Evolutionary conservation across 2,888 invertebrate species (phyloP).

Genomic region (Diplolepis rosae): DNA sequence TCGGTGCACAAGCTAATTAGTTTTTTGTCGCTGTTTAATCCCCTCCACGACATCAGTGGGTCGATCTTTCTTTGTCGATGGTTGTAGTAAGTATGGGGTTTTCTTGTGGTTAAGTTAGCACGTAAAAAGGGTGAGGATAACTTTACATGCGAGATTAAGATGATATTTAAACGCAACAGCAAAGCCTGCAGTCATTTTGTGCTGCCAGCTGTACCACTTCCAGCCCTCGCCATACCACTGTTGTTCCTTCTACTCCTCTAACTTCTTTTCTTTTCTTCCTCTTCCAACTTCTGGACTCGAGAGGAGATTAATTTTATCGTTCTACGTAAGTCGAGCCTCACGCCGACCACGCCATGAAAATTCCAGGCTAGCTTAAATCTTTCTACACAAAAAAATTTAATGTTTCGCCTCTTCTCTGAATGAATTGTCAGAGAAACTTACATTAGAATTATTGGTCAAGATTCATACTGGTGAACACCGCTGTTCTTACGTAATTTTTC

Average conservation of each 20-base stretch:
- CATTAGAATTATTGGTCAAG: too few relatives aligned
- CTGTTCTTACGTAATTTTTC: too few relatives aligned
- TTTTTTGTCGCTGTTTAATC: constrained; percentile 65
- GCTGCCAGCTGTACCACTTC: not conserved
- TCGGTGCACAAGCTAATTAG: constrained; percentile 56
- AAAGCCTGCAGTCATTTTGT: constrained; percentile 42
- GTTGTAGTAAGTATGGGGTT: constrained; percentile 44
- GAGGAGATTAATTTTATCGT: constrained; percentile 23
- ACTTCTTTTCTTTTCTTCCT: not conserved
- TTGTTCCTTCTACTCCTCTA: constrained; percentile 28
- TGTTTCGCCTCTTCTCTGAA: not conserved
- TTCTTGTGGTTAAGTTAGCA: constrained; percentile 45
- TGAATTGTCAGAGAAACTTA: too few relatives aligned
- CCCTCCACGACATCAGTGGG: constrained; percentile 37
- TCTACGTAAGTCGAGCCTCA: not conserved
- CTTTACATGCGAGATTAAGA: constrained; percentile 56
- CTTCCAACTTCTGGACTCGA: constrained; percentile 28
- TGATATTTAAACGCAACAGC: constrained; percentile 60
- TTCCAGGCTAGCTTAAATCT: not conserved
- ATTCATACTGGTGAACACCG: too few relatives aligned
- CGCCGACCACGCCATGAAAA: constrained; percentile 2
- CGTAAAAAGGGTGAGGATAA: constrained; percentile 45
- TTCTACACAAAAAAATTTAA: not conserved
- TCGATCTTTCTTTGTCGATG: constrained; percentile 35
- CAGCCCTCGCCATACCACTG: not conserved